Evolutionary conservation across 2,113 vertebrate genomes (phyloP).

Genomic region (Micromys minutus): DNA sequence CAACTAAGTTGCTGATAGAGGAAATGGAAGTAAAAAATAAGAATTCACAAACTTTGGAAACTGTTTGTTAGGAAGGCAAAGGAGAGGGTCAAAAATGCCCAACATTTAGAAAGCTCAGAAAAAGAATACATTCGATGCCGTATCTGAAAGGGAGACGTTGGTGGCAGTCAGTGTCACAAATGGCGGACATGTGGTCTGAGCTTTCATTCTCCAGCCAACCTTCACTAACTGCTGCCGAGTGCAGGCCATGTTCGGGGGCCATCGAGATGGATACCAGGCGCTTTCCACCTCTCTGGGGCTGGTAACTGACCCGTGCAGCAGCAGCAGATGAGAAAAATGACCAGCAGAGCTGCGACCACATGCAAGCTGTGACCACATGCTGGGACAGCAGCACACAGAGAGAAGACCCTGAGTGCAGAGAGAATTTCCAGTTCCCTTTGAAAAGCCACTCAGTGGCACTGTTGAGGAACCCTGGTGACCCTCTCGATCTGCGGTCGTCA

Average conservation of each 20-base stretch:
- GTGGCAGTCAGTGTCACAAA: neutral
- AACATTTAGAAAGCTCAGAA: neutral
- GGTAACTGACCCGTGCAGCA: neutral
- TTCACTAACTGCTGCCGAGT: neutral
- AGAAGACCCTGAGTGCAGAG: too few species aligned
- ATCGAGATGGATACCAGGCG: neutral
- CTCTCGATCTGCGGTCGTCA: neutral
- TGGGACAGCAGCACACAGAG: neutral
- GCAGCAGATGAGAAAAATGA: neutral
- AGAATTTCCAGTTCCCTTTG: neutral
- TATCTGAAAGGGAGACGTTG: neutral
- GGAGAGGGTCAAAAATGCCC: neutral
- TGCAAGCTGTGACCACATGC: neutral
- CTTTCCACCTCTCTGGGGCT: neutral
- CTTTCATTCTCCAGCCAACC: neutral
- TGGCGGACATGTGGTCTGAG: neutral
- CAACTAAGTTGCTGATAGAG: neutral
- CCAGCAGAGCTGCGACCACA: neutral
- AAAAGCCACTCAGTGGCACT: neutral
- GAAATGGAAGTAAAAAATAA: neutral
- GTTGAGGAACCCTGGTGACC: neutral
- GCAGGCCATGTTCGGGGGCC: neutral
- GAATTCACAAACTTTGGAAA: neutral
- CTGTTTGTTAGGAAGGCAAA: neutral
- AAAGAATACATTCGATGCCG: neutral